A percentile compares a stretch with the other conserved stretches of the same genome.
Evolutionary conservation across 2,888 invertebrate species (phyloP).

Genomic region (Colostygia pectinataria): DNA sequence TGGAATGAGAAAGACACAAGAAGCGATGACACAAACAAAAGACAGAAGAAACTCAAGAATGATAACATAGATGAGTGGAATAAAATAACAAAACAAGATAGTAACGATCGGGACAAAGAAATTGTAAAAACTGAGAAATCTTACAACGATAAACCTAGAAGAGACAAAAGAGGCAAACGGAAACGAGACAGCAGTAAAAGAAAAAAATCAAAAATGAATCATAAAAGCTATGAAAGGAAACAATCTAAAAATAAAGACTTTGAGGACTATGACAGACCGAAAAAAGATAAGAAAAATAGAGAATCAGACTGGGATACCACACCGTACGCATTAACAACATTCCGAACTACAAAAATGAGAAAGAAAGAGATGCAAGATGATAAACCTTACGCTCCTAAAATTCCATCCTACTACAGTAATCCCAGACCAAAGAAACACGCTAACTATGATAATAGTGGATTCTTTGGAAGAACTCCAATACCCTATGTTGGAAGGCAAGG

Average conservation of each 20-base stretch:
- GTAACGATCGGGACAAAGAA: slow-evolving; percentile 3
- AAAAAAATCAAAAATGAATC: no score
- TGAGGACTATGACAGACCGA: not conserved
- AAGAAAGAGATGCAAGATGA: slow-evolving; percentile 3
- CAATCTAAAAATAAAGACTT: no score
- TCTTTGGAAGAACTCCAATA: slow-evolving; percentile 40
- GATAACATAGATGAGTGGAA: not conserved
- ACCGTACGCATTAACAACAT: not conserved
- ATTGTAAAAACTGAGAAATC: slow-evolving; percentile 1
- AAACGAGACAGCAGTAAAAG: not conserved
- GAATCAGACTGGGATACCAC: slow-evolving; percentile 1
- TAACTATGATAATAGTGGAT: slow-evolving; percentile 3
- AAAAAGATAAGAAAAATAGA: not conserved
- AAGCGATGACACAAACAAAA: not conserved
- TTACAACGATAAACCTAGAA: not conserved
- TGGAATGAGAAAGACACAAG: slow-evolving; percentile 4
- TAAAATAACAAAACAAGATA: no score
- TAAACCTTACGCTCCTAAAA: slow-evolving; percentile 20
- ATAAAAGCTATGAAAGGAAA: no score
- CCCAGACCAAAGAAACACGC: slow-evolving; percentile 18
- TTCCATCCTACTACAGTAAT: slow-evolving; percentile 8
- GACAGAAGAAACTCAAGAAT: slow-evolving; percentile 1
- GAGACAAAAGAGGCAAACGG: not conserved
- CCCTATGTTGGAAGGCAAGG: slow-evolving; percentile 40
- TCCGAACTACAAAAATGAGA: slow-evolving; percentile 9